Conservation (phyloP, 2,888 invertebrate species). For the Campoplex nolae region DNA sequence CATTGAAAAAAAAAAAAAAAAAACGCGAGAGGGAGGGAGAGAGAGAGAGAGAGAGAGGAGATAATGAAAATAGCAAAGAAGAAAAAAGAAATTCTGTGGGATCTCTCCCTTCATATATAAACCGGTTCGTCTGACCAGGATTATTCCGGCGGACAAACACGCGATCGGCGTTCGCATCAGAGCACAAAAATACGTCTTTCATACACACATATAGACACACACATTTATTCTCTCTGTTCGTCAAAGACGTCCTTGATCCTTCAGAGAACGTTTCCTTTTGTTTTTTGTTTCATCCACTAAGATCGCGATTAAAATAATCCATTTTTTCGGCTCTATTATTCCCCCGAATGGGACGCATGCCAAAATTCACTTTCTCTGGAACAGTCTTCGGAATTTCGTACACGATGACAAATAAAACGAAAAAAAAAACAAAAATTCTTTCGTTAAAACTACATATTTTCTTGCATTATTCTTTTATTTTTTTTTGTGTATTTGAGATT, state of each 20-base stretch:
- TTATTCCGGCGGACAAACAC: conserved; percentile 68
- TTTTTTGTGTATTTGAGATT: background rate
- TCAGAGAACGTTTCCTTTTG: conserved; percentile 22
- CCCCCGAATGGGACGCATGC: conserved; percentile 15
- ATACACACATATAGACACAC: conserved; percentile 8
- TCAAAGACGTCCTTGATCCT: conserved; percentile 52
- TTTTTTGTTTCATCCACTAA: conserved; percentile 7
- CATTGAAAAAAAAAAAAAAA: conserved; percentile 25
- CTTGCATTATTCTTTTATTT: background rate
- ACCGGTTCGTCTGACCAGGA: conserved; percentile 68
- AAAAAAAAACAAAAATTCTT: background rate
- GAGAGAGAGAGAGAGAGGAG: background rate
- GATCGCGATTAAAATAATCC: conserved; percentile 18
- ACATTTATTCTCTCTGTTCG: conserved; percentile 12
- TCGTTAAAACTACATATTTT: background rate
- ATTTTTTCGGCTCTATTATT: background rate
- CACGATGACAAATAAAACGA: background rate
- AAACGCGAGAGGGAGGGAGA: background rate
- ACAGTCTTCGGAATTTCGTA: background rate
- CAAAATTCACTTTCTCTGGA: conserved; percentile 1
- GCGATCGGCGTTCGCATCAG: conserved; percentile 67
- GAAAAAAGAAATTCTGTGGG: conserved; percentile 28
- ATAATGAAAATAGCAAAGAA: conserved; percentile 18
- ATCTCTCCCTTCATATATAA: conserved; percentile 58
- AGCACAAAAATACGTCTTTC: conserved; percentile 40